Evolutionary conservation across 2,113 vertebrate genomes (phyloP).

Genomic region (Brachyhypopomus occidentalis): DNA sequence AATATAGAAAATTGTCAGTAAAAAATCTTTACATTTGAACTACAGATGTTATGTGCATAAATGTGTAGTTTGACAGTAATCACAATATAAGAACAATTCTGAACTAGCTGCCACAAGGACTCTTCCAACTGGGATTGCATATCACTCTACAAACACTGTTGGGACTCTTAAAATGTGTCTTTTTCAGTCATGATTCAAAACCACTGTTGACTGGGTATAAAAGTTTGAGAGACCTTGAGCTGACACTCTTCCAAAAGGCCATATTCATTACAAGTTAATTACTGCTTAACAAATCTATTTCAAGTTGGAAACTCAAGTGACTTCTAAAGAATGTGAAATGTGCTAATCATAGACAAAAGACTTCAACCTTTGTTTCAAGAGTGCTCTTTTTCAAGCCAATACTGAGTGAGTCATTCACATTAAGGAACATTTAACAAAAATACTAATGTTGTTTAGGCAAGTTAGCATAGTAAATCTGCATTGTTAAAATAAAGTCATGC

Average conservation of each 20-base stretch:
- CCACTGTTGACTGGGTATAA: neutral
- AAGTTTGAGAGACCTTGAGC: neutral
- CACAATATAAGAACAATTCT: conserved; percentile 7
- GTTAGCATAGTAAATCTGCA: too few species aligned
- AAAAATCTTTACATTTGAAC: neutral
- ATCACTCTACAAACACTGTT: neutral
- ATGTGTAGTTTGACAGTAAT: neutral
- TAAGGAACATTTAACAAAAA: neutral
- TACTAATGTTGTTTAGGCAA: neutral
- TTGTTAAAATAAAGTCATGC: neutral
- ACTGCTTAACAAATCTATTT: neutral
- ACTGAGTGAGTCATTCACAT: neutral
- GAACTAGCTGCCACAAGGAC: neutral
- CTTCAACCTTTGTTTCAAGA: neutral
- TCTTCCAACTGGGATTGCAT: neutral
- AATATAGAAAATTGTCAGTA: neutral
- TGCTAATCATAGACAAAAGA: conserved; percentile 8
- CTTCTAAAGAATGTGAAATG: conserved; percentile 10
- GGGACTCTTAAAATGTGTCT: neutral
- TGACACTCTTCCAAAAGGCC: neutral
- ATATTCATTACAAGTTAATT: neutral
- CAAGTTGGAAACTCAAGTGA: neutral
- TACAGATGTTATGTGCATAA: neutral
- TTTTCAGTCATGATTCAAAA: neutral
- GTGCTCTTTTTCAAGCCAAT: neutral